Base-by-base conservation (phyloP, 1,140 invertebrate species). In the Papilio glaucus region DNA sequence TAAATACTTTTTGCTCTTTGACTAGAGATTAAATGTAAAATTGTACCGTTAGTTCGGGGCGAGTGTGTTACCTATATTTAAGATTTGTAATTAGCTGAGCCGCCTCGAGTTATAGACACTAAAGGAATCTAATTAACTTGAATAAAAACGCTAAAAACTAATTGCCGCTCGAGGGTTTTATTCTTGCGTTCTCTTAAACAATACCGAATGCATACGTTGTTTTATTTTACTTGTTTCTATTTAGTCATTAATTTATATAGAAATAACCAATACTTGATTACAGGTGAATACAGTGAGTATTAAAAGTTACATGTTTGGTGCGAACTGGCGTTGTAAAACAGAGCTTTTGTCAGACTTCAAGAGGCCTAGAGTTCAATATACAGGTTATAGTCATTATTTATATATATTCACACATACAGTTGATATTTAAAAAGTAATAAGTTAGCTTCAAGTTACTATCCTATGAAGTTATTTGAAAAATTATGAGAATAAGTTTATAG, bases 21-120 rank as follows among this genome's bases (percentile, higher is more conserved):
- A n/a, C n/a, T n/a, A n/a, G n/a, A n/a, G n/a, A n/a, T n/a, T n/a
- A n/a, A n/a, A n/a, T n/a, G n/a, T n/a, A n/a, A n/a, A n/a, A n/a
- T n/a, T n/a, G 7, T 65, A 84, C 86, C 86, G 86, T 87, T 89
- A 87, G 76, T 72, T 75, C 75, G 71, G 70, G 77, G 72, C 62
- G 29, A 65, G 12, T 65, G 62, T 65, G 33, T 62, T 38, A 65
- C 62, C 18, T 65, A 38, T 65, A 38, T 65, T 65, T 39, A 65
- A 41, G 15, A 37, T 33, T 85, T 85, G 78, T 83, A 83, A 88
- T 86, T 86, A 83, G 74, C 75, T 53, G 72, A 70, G 73, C 68
- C 79, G 81, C 80, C 79, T 78, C 77, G 71, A 82, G 77, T 77
- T 82, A 75, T 73, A 80, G 61, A 73, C 62, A 72, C 71, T 73